Evolutionary conservation across 2,888 invertebrate genomes (phyloP), one percentile per base, ranked within the genome.

Genomic region (Gymnosoma rotundatum): DNA sequence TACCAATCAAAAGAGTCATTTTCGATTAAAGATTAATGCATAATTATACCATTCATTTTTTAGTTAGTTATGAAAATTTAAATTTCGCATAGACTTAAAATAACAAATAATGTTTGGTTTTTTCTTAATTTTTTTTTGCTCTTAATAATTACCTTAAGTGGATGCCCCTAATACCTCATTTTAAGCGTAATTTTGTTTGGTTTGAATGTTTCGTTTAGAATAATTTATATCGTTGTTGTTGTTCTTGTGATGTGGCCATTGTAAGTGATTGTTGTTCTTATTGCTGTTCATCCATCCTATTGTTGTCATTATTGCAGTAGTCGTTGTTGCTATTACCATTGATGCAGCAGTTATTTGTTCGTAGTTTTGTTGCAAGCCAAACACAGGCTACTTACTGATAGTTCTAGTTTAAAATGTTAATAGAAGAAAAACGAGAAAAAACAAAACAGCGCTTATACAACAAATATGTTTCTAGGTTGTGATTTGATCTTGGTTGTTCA

Each of bases 161-260:
- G 8, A 75, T 70, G 8, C 20, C 48, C 42, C 42, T 58, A 38
- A 1, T 69, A 0, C 21, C 54, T 36, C 2, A 9, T 16, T 72
- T 32, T 20, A 60, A 79, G 45, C 54, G 14, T 61, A 60, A 67
- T 80, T 80, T 80, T 25, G 32, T 54, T 69, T 67, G 8, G 32
- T 75, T 69, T 69, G 45, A 81, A 74, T 69, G 75, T 75, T 69
- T 74, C 56, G 48, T 75, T 81, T 69, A 69, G 63, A 18, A 74
- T 64, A 75, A 81, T 56, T 81, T 69, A 81, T 81, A 69, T 75
- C 70, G 52, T 60, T 82, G 70, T 60, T 76, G 81, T 60, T 82
- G 36, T 58, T 61, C 52, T 76, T 52, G 32, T 32, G 69, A 69
- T 81, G 48, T 74, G 69, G 58, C 75, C 64, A 82, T 76, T 82